Conservation (phyloP, 2,888 invertebrate species). For the Apamea crenata region DNA sequence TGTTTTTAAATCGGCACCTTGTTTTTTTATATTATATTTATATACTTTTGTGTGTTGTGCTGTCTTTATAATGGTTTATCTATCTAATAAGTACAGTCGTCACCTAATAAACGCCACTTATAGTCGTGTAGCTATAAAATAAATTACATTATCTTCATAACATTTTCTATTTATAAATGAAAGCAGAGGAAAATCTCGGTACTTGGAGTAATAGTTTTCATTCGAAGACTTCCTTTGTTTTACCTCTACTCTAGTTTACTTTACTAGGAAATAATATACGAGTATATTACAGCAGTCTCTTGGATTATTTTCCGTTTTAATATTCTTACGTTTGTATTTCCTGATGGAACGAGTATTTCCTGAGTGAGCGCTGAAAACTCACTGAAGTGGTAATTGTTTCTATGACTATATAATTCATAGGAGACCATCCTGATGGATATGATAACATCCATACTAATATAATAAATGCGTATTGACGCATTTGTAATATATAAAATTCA, state of each 20-base stretch:
- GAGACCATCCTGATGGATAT: neutral
- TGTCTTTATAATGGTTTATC: too few relatives aligned
- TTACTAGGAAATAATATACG: neutral
- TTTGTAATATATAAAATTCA: too few relatives aligned
- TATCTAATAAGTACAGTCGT: neutral
- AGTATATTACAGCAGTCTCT: neutral
- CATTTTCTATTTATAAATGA: neutral
- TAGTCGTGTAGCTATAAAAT: neutral
- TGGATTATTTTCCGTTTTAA: neutral
- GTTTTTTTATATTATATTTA: too few relatives aligned
- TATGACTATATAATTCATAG: neutral
- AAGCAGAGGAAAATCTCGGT: neutral
- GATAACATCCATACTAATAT: neutral
- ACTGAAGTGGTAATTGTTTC: neutral
- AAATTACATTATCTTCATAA: neutral
- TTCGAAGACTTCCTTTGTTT: neutral
- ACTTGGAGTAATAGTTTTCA: conserved; percentile 5
- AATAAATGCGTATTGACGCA: neutral
- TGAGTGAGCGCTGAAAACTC: neutral
- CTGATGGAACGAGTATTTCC: neutral
- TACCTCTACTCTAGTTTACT: neutral
- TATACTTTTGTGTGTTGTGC: too few relatives aligned
- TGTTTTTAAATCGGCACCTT: too few relatives aligned
- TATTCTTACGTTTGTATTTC: neutral
- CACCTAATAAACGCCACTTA: neutral